Base-by-base conservation (phyloP, 53 echinoderm and acorn worm species). In the Paelopatides confundens region DNA sequence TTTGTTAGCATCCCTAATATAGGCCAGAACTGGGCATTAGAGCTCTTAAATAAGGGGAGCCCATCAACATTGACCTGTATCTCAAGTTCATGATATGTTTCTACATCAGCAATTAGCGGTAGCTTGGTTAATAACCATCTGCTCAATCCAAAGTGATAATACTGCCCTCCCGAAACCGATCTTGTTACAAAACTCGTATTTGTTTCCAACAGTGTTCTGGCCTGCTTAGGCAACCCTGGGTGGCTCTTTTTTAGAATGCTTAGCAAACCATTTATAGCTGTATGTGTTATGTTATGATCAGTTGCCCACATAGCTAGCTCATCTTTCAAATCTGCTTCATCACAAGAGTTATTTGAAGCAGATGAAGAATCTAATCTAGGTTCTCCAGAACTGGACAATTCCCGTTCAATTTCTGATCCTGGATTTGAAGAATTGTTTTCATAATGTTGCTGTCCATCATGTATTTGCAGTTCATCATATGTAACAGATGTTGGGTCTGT, bases 51-150 rank as follows among this genome's bases (percentile, higher is more conserved):
- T 31, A 90, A 29, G 4, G 93, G 93, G 9, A 93, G 21, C 30
- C 93, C 93, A 86, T 93, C 93, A 53, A 93, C 81, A 33, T 86
- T 86, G 13, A 93, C 66, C 5, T 89, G 86, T 3, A 85, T n/a
- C n/a, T 0, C 21, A 3, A 58, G 13, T 15, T 30, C 31, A 3
- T 33, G 13, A 63, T 23, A 63, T 7, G 10, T 7, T 74, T 18
- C 40, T 15, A 38, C 35, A 15, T 29, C 15, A 5, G 14, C 67
- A 4, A 66, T 24, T 18, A 27, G 2, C 4, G 28, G 67, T 66
- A 66, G 23, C 67, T 66, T 66, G 15, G 67, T 5, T 5, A 27
- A 11, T 18, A 66, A 6, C 31, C 67, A 2, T 28, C 29, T 29
- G 29, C 8, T 23, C 24, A 63, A 7, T 7, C 9, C 63, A 63